phyloP scores from a whole-genome alignment of 2,888 invertebrate species.

The Taenaris catops region DNA sequence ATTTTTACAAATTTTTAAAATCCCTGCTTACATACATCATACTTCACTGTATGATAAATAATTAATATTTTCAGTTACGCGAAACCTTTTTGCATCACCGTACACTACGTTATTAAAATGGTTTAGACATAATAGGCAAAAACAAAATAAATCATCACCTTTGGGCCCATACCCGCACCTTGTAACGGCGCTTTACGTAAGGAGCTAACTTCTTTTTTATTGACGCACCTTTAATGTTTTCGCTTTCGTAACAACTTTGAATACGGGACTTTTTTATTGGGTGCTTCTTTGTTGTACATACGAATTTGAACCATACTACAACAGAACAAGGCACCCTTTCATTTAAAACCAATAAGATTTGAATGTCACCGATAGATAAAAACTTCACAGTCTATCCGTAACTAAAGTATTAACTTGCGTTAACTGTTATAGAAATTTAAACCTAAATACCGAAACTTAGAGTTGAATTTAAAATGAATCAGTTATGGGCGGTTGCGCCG shows the following conservation, averaged over 20 bases:
- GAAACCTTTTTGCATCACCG: constrained; percentile 7
- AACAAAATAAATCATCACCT: constrained; percentile 43
- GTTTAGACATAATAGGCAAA: constrained; percentile 31
- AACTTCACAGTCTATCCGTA: constrained; percentile 49
- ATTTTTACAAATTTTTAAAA: too few species aligned
- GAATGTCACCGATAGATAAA: constrained; percentile 64
- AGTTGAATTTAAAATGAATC: constrained; percentile 27
- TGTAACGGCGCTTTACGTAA: constrained; percentile 61
- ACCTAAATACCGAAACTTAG: constrained; percentile 12
- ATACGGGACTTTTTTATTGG: constrained; percentile 66
- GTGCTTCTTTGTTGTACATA: constrained; percentile 21
- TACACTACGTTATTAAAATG: constrained; percentile 19
- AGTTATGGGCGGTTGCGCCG: constrained; percentile 26
- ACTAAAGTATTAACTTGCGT: constrained; percentile 29
- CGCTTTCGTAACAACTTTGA: constrained; percentile 69
- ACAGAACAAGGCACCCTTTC: too few species aligned
- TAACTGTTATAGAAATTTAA: constrained; percentile 22
- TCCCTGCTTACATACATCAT: too few species aligned
- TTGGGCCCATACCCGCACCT: constrained; percentile 50
- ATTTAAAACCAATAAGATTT: constrained; percentile 35
- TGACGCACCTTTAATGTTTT: constrained; percentile 70
- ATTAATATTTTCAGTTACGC: too few species aligned
- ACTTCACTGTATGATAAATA: too few species aligned
- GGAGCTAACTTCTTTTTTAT: constrained; percentile 77
- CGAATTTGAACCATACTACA: constrained; percentile 27